phyloP scores from a whole-genome alignment of 53 echinoderm and acorn worm genomes.

The Actinopyga echinites region DNA sequence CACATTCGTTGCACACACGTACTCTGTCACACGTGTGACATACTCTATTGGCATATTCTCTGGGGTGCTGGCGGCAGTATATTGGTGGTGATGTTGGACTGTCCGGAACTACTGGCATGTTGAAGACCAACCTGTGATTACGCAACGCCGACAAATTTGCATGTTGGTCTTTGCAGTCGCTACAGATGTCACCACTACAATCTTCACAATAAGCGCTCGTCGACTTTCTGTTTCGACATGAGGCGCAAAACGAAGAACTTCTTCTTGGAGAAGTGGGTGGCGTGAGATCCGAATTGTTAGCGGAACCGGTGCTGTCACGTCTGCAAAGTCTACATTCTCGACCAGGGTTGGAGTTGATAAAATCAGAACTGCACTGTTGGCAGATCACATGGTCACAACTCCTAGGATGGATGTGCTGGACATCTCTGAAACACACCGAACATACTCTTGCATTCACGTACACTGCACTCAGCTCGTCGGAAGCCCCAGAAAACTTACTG shows the following conservation, averaged over 20 bases:
- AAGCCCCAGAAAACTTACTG: background rate
- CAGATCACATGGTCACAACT: background rate
- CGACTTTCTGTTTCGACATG: background rate
- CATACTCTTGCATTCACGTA: background rate
- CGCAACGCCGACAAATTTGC: conserved; percentile 1
- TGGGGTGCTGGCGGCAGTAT: background rate
- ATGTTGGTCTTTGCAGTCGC: background rate
- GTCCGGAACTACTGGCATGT: background rate
- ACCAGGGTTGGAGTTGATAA: background rate
- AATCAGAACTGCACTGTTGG: background rate
- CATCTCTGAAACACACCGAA: background rate
- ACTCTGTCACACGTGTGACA: background rate
- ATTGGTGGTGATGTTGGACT: background rate
- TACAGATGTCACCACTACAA: conserved; percentile 11
- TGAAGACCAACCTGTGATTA: background rate
- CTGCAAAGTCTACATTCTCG: background rate
- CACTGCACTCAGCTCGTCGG: background rate
- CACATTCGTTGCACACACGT: background rate
- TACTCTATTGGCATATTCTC: background rate
- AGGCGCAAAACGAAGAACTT: background rate
- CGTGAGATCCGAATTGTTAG: background rate
- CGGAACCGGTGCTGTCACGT: background rate
- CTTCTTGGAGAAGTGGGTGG: background rate
- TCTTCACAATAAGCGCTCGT: background rate
- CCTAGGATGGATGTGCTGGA: background rate